These are phyloP conservation scores for Plebejus argus DNA, from an alignment of 2,888 invertebrate species.

Conservation along the genomic window DNA sequence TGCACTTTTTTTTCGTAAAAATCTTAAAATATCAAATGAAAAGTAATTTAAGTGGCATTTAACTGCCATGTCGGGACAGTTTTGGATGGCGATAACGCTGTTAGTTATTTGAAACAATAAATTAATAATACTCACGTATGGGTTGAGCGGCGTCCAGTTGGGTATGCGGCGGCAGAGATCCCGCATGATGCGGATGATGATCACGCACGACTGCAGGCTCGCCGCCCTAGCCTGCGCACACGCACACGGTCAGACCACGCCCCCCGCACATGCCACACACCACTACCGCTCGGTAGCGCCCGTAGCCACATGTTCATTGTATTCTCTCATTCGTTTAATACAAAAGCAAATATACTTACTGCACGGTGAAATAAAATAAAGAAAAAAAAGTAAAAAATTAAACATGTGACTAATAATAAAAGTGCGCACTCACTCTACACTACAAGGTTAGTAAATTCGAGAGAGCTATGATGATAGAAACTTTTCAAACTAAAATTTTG, in stretches of 20 bases:
- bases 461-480: not conserved
- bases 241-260: slow-evolving; percentile 34
- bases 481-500: slow-evolving; percentile 36
- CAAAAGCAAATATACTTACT: slow-evolving; percentile 42
- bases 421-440: slow-evolving; percentile 67
- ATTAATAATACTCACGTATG: slow-evolving; percentile 87
- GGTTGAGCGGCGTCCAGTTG: slow-evolving; percentile 95
- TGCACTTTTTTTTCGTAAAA: no score
- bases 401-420: slow-evolving; percentile 75
- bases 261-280: slow-evolving; percentile 11
- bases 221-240: slow-evolving; percentile 93
- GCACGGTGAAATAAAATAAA: slow-evolving; percentile 41
- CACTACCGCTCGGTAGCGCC: slow-evolving; percentile 51
- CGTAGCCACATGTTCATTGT: slow-evolving; percentile 79
- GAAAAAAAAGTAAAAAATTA: slow-evolving; percentile 59
- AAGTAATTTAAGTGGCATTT: no score
- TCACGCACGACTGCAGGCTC: slow-evolving; percentile 96
- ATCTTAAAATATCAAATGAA: no score
- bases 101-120: no score
- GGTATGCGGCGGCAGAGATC: slow-evolving; percentile 97
- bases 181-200: slow-evolving; percentile 96
- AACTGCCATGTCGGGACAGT: no score
- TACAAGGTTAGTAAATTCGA: slow-evolving; percentile 33
- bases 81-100: no score
- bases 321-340: slow-evolving; percentile 46